Evolutionary conservation across 2,888 invertebrate species (phyloP).

Genomic region (Himalopsyche japonica): DNA sequence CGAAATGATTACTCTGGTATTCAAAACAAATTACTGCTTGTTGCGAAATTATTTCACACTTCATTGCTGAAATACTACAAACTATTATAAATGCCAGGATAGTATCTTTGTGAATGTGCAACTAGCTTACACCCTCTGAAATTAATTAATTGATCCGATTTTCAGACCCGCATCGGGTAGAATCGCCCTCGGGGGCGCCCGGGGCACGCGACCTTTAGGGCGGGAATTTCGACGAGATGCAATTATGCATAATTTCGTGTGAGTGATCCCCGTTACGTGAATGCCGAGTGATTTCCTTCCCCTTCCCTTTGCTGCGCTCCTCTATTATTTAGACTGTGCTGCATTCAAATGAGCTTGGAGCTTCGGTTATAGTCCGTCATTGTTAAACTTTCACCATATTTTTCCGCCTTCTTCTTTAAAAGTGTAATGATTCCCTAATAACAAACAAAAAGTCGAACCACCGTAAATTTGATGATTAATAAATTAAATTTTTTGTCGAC

Average conservation of each 20-base stretch:
- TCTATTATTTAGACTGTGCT: background rate
- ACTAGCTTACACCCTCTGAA: background rate
- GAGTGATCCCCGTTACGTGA: background rate
- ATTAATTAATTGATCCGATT: background rate
- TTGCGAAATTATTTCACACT: no score
- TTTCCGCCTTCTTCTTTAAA: background rate
- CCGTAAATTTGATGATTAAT: no score
- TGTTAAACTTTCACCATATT: background rate
- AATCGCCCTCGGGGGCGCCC: background rate
- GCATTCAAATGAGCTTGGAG: background rate
- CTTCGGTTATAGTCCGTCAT: background rate
- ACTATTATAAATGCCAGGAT: no score
- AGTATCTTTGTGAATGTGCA: background rate
- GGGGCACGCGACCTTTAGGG: background rate
- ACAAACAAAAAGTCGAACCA: no score
- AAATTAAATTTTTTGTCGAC: no score
- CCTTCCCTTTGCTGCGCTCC: background rate
- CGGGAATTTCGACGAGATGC: background rate
- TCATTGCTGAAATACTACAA: no score
- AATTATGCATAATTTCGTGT: background rate
- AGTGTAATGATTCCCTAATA: no score
- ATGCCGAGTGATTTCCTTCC: background rate
- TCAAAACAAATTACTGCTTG: no score
- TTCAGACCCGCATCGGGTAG: background rate
- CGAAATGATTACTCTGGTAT: no score